These are phyloP conservation scores for Drosophila auraria DNA, from an alignment of 1,140 invertebrate genomes.

Conservation along the genomic window DNA sequence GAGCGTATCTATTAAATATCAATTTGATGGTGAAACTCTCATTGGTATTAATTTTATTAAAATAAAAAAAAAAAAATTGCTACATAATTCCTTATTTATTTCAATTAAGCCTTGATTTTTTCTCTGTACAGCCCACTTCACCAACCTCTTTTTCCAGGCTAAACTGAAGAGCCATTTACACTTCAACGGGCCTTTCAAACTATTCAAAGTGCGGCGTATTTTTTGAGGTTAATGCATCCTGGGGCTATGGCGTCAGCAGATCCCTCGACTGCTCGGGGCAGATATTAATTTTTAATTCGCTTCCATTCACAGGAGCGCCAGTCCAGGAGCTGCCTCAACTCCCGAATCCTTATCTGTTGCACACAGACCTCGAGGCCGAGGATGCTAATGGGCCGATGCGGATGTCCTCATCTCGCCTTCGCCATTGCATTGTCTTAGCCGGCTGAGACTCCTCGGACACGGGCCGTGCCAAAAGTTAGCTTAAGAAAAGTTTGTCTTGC, in stretches of 20 bases:
- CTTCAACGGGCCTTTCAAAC: slow-evolving; percentile 56
- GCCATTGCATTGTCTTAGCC: slow-evolving; percentile 50
- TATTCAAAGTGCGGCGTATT: slow-evolving; percentile 60
- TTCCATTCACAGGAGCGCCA: slow-evolving; percentile 53
- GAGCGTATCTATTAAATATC: no score
- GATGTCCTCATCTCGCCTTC: slow-evolving; percentile 41
- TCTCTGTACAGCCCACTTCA: slow-evolving; percentile 2
- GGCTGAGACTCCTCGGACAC: slow-evolving; percentile 15
- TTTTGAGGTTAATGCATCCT: slow-evolving; percentile 83
- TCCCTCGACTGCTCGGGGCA: slow-evolving; percentile 61
- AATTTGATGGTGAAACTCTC: no score
- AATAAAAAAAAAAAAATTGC: no score
- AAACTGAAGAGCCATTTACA: slow-evolving; percentile 26
- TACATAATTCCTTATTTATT: no score
- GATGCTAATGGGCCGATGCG: slow-evolving; percentile 57
- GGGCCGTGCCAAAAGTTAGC: slow-evolving; percentile 29
- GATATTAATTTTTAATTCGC: slow-evolving; percentile 81
- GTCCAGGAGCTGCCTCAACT: slow-evolving; percentile 1
- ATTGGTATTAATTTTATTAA: background rate
- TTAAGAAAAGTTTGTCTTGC: slow-evolving; percentile 37
- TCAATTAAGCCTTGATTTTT: no score
- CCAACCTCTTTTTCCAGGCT: background rate
- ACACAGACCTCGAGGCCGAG: slow-evolving; percentile 62
- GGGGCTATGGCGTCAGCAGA: slow-evolving; percentile 52
- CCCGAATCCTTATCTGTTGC: slow-evolving; percentile 72